Base-by-base conservation (phyloP, 2,113 vertebrate species). In the Callaeas wilsoni region DNA sequence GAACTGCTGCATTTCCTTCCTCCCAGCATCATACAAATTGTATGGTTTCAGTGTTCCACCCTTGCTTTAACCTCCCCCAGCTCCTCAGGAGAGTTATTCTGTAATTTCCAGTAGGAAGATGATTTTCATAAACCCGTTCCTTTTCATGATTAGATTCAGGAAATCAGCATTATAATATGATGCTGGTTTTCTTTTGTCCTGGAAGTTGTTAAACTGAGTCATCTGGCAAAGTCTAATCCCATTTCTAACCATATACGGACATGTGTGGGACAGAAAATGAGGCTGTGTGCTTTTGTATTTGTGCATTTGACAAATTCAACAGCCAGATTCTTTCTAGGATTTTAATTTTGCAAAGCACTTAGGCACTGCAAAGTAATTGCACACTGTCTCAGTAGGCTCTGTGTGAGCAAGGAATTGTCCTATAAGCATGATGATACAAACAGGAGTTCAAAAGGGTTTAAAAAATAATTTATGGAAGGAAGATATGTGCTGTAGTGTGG, bases 21-120 rank as follows among this genome's bases (percentile, higher is more conserved):
- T 90, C 30, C 60, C 71, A 32, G 56, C 79, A 93, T 92, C 84
- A 88, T 47, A 96, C 87, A 78, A 77, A 79, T 92, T 46, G 67
- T 96, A 95, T 7, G 0, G 41, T 91, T 93, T 92, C 56, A 49
- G 44, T 3, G 29, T 77, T 77, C 74, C 93, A 93, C 89, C 50
- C 90, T 84, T n/a, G 42, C 20, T 75, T 87, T 62, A 46, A 69
- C 47, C 73, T 82, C 60, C 73, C 57, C 13, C 29, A 30, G 44
- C 77, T 89, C 83, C 95, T 80, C 94, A 87, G 95, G 97, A 97
- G 90, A 95, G 82, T 87, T 96, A 92, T 96, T 92, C 87, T 93
- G 95, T 97, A 81, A 98, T 97, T 98, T 98, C 98, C 98, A 97
- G 95, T 91, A 97, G 97, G 94, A 94, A 97, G 87, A 89, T 96